Conservation (phyloP, 2,113 vertebrate genomes). For the Arenaria interpres region DNA sequence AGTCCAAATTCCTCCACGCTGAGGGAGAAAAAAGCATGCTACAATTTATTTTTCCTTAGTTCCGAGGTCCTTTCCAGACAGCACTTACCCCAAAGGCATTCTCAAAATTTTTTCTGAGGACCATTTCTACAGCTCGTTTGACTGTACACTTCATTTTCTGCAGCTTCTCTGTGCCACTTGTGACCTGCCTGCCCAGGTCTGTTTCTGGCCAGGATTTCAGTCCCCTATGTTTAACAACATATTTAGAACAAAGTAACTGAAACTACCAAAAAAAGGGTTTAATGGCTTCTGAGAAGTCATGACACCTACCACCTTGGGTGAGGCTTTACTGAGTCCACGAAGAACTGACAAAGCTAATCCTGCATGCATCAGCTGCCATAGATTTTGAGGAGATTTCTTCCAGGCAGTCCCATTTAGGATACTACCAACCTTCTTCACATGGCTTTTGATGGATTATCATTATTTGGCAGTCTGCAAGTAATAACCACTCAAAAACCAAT, state of each 20-base stretch:
- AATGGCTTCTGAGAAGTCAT: not conserved
- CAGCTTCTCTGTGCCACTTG: not conserved
- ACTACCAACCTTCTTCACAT: not conserved
- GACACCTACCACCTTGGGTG: not conserved
- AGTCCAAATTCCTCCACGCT: not conserved
- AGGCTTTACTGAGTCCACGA: not conserved
- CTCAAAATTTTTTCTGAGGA: not conserved
- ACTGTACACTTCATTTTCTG: not conserved
- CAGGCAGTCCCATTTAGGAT: not conserved
- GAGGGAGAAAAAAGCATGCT: not conserved
- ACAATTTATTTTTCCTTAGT: not conserved
- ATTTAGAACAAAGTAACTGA: not conserved
- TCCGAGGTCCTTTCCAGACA: not conserved
- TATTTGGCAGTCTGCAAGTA: not conserved
- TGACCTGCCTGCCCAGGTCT: fast-evolving
- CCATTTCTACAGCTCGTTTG: not conserved
- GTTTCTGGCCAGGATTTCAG: not conserved
- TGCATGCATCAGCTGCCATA: not conserved
- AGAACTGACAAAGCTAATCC: not conserved
- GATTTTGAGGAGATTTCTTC: not conserved
- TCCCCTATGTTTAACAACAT: not conserved
- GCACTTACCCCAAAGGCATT: not conserved
- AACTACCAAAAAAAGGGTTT: not conserved
- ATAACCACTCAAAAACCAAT: not conserved
- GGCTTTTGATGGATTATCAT: not conserved